phyloP scores from a whole-genome alignment of 2,797 vertebrate species.

The Phrynocephalus vlangalii region DNA sequence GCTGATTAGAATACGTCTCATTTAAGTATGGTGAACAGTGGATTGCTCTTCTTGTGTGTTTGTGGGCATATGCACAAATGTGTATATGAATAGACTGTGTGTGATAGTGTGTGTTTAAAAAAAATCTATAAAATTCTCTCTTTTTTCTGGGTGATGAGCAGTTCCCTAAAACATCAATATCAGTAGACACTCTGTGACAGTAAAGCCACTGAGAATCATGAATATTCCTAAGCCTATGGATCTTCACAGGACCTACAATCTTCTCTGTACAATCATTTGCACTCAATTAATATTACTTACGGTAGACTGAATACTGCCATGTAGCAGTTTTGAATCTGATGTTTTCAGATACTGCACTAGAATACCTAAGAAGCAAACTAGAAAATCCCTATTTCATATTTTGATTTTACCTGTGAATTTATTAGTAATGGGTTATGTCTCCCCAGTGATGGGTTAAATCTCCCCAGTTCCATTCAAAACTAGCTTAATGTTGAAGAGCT shows the following conservation, averaged over 20 bases:
- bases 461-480: background rate
- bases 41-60: background rate
- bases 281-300: background rate
- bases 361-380: background rate
- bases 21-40: no score
- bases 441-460: background rate
- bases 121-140: no score
- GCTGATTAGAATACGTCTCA: no score
- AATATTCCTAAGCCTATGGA: background rate
- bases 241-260: slow-evolving; percentile 2
- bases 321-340: background rate
- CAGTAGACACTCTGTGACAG: slow-evolving; percentile 5
- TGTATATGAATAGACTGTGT: no score
- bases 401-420: background rate
- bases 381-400: background rate
- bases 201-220: background rate
- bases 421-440: no score
- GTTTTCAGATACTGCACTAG: background rate
- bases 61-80: no score
- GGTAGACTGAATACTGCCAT: background rate
- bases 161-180: background rate
- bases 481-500: background rate
- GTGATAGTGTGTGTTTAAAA: no score
- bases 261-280: background rate
- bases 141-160: no score